Percentiles rank a stretch among this genome's conserved stretches.
Conservation (phyloP, 1,140 invertebrate genomes). For the Drosophila trapezifrons region DNA sequence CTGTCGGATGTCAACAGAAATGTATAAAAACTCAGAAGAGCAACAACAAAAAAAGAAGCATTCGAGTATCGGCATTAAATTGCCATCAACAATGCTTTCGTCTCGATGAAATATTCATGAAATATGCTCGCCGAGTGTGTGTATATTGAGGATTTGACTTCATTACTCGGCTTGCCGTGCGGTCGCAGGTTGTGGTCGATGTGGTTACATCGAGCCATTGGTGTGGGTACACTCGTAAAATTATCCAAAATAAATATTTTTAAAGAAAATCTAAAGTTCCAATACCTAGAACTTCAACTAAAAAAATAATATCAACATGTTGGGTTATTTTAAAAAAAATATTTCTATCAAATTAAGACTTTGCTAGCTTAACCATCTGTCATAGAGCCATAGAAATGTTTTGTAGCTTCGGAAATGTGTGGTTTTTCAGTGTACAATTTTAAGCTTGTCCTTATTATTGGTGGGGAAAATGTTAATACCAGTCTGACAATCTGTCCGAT, state of each 20-base stretch:
- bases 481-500: conserved; percentile 63
- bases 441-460: conserved; percentile 18
- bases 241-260: no score
- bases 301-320: background rate
- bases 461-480: conserved; percentile 61
- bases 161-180: conserved; percentile 48
- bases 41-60: conserved; percentile 7
- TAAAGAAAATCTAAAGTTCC: background rate
- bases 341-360: no score
- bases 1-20: conserved; percentile 36
- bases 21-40: conserved; percentile 28
- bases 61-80: conserved; percentile 26
- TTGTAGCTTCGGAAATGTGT: background rate
- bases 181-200: conserved; percentile 44
- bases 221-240: conserved; percentile 18
- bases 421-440: conserved; percentile 28
- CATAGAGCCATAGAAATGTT: background rate
- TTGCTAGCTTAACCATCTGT: no score
- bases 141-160: conserved; percentile 52
- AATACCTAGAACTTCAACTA: background rate
- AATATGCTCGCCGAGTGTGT: conserved; percentile 28
- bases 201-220: conserved; percentile 22
- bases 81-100: conserved; percentile 18
- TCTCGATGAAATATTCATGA: conserved; percentile 52
- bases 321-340: background rate